Evolutionary conservation across 2,888 invertebrate species (phyloP), one percentile per base, ranked within the genome.

Genomic region (Sinopyrophorus schimmeli): DNA sequence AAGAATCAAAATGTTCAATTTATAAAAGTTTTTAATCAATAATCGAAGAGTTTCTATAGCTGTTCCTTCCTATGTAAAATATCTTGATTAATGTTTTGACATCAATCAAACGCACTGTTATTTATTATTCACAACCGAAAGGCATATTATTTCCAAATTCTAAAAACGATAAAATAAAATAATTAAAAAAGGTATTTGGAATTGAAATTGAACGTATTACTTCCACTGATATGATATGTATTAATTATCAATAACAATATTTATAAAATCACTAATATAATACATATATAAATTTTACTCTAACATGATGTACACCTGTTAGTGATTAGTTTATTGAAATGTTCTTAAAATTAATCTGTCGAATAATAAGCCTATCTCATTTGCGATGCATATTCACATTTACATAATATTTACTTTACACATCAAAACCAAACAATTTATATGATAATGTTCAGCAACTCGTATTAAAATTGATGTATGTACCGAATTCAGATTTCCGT

Each of bases 361-460:
- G 32, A 17, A 37, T 47, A 39, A 47, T 47, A 34, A 47, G 26
- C 47, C 47, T 7, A 47, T 39, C 47, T 47, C 32, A 47, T 40
- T 39, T 31, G 39, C 26, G 31, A 16, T 31, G 34, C 40, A 30
- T 28, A 47, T 34, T 24, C 32, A 26, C 41, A 48, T 48, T 41
- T 48, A 48, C 41, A 42, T 42, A 48, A 42, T 47, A 48, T 48
- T 48, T 48, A 48, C 47, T 48, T 21, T 41, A 21, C 35, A 27
- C 41, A 48, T 48, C 41, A 48, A 52, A 51, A 52, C 47, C 42
- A 53, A 52, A 55, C 53, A 52, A 55, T 55, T 55, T 55, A 55
- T 55, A 55, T 55, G 55, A 51, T 55, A 55, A 55, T 55, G 51
- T 49, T 41, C 42, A 42, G 42, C 43, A 53, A 27, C 35, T 48